phyloP scores from a whole-genome alignment of 2,113 vertebrate genomes.

The Motacilla tschutschensis region DNA sequence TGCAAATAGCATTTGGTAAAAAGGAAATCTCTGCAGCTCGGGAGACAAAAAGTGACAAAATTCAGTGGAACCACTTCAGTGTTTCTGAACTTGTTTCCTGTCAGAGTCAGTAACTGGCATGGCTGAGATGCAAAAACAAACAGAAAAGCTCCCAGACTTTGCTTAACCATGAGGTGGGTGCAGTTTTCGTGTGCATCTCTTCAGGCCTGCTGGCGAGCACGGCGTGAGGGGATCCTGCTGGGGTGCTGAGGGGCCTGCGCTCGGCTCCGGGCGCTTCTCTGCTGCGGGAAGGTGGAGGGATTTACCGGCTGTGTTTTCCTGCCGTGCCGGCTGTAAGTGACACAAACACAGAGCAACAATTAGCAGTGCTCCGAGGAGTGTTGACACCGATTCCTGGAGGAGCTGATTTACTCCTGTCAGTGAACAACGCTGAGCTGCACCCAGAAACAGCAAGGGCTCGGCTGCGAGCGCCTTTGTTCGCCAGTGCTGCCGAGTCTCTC shows the following conservation, averaged over 20 bases:
- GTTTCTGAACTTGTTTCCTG: background rate
- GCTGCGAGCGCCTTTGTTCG: constrained; percentile 33
- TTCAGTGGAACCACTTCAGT: background rate
- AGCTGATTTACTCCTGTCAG: constrained; percentile 38
- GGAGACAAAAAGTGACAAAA: background rate
- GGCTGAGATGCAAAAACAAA: background rate
- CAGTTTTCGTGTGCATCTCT: background rate
- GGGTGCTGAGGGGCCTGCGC: background rate
- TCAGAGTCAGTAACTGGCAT: background rate
- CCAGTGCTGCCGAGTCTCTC: constrained; percentile 75
- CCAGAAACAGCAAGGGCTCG: background rate
- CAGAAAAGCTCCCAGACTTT: background rate
- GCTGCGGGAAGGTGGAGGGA: background rate
- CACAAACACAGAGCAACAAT: constrained; percentile 34
- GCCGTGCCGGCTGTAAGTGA: background rate
- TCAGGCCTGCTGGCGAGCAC: background rate
- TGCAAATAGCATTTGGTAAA: background rate
- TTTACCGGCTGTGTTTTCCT: background rate
- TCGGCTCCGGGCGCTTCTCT: background rate
- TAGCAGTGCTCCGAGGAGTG: constrained; percentile 4
- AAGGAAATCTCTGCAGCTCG: background rate
- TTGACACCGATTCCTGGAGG: constrained; percentile 38
- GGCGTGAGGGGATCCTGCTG: background rate
- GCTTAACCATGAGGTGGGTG: background rate
- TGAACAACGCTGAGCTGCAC: constrained; percentile 37